A percentile compares a stretch with the other conserved stretches of the same genome.
Conservation (phyloP, 2,888 invertebrate species). For the Bombylius discolor region DNA sequence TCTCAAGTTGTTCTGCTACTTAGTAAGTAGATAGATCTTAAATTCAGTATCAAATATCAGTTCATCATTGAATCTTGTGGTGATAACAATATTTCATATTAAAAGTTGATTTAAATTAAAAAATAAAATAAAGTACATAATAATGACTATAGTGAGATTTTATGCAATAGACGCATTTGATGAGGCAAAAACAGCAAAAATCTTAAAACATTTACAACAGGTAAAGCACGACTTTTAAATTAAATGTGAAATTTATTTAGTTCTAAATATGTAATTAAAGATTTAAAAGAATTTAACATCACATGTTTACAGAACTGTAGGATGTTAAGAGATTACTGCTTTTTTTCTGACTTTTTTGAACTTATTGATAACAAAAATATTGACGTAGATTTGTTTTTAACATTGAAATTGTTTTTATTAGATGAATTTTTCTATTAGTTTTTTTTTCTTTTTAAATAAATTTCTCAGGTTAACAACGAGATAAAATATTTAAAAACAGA, state of each 20-base stretch:
- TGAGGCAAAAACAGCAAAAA: conserved; percentile 43
- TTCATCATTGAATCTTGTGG: too few species aligned
- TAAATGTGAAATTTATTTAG: background rate
- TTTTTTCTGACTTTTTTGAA: background rate
- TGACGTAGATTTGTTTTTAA: background rate
- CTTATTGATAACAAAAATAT: background rate
- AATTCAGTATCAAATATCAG: too few species aligned
- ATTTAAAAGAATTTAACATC: too few species aligned
- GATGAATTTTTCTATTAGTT: background rate
- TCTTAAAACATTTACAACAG: conserved; percentile 40
- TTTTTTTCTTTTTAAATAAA: background rate
- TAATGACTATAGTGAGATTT: conserved; percentile 46
- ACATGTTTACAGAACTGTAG: too few species aligned
- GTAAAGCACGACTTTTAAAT: conserved; percentile 19
- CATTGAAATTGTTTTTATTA: background rate
- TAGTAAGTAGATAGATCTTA: too few species aligned
- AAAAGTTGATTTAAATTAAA: too few species aligned
- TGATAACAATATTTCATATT: too few species aligned
- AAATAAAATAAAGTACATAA: too few species aligned
- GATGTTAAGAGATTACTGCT: background rate
- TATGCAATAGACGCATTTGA: conserved; percentile 49
- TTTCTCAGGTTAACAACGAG: conserved; percentile 26
- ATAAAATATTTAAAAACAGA: conserved; percentile 53
- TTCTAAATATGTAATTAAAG: background rate
- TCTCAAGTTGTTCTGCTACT: too few species aligned